Evolutionary conservation across 2,113 vertebrate species (phyloP).

Genomic region (Sapajus apella): DNA sequence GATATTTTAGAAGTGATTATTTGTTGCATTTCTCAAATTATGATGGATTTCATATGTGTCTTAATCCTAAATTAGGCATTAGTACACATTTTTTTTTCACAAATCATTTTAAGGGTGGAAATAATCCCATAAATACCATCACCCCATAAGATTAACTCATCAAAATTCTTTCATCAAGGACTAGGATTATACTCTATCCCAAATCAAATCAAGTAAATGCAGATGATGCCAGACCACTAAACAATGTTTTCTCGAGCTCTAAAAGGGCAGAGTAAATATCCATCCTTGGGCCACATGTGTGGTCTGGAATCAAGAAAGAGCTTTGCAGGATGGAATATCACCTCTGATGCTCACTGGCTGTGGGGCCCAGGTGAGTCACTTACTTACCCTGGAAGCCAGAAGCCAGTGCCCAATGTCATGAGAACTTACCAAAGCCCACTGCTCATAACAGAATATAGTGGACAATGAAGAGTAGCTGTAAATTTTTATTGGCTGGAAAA

Average conservation of each 20-base stretch:
- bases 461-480: neutral
- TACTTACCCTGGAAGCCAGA: neutral
- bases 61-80: slow-evolving; percentile 43
- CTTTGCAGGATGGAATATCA: neutral
- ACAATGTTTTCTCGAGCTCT: neutral
- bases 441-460: neutral
- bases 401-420: neutral
- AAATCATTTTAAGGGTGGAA: neutral
- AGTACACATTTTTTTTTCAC: neutral
- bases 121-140: neutral
- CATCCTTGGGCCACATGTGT: neutral
- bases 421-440: neutral
- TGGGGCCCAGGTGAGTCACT: neutral
- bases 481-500: neutral
- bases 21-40: slow-evolving; percentile 53
- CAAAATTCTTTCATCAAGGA: slow-evolving; percentile 40
- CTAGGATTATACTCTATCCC: slow-evolving; percentile 9
- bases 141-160: slow-evolving; percentile 5
- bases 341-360: neutral
- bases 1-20: slow-evolving; percentile 29
- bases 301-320: slow-evolving; percentile 26
- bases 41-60: neutral
- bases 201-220: slow-evolving; percentile 44
- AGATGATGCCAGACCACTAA: slow-evolving; percentile 43
- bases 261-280: neutral